These are phyloP conservation scores for Desmophyllum pertusum DNA, from an alignment of 92 coral and sea anemone genomes.

Conservation along the genomic window DNA sequence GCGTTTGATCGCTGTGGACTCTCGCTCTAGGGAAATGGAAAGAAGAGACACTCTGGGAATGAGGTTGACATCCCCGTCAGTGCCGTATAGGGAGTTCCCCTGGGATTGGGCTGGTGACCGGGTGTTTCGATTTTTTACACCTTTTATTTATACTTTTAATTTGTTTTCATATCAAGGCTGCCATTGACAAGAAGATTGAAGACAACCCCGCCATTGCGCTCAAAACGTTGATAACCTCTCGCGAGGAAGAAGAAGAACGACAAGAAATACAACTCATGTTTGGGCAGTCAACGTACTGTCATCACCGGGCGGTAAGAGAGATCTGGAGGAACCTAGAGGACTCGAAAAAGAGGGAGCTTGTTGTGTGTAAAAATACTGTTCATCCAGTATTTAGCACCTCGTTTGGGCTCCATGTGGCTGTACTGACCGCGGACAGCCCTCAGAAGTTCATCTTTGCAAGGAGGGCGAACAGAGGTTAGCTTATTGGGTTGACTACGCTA, in stretches of 20 bases:
- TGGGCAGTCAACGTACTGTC: constrained; percentile 94
- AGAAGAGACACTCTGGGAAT: too few relatives aligned
- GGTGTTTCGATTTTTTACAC: background rate
- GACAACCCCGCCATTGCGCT: constrained; percentile 93
- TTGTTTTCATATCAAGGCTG: constrained; percentile 59
- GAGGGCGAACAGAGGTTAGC: constrained; percentile 95
- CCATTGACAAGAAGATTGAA: constrained; percentile 86
- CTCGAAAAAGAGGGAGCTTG: constrained; percentile 60
- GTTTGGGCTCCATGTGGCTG: constrained; percentile 99
- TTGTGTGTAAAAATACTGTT: constrained; percentile 88
- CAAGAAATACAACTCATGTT: constrained; percentile 84
- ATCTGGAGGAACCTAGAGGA: constrained; percentile 91
- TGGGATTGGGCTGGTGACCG: background rate
- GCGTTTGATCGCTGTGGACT: too few relatives aligned
- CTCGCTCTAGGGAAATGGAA: too few relatives aligned
- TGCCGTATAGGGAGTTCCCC: background rate
- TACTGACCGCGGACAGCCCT: constrained; percentile 94
- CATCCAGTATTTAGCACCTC: constrained; percentile 96
- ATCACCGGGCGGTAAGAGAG: constrained; percentile 95
- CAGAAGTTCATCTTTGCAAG: constrained; percentile 89
- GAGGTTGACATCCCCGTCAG: too few relatives aligned
- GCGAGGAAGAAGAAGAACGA: constrained; percentile 96
- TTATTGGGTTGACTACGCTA: too few relatives aligned
- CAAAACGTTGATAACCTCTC: constrained; percentile 86
- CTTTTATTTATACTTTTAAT: background rate